Evolutionary conservation across 2,113 vertebrate genomes (phyloP), one percentile per base, ranked within the genome.

Genomic region (Nesoenas mayeri): DNA sequence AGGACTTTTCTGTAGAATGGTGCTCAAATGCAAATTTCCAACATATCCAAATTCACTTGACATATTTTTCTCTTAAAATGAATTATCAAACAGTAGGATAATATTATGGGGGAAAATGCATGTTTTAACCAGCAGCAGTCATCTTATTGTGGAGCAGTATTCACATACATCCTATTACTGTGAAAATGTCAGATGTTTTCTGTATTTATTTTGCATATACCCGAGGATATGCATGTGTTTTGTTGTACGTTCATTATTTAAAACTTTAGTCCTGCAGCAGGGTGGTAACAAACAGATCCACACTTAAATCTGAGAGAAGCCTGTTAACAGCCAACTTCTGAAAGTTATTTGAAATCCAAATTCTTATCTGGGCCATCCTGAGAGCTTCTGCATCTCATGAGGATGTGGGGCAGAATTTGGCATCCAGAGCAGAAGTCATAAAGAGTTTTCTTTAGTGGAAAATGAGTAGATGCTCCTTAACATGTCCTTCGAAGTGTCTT

Each of bases 41-140:
- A 67, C 85, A 75, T 58, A 90, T 88, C 80, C 54, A 83, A 93
- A 92, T 93, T 91, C 67, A 78, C 62, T 88, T 95, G 86, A 85
- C 71, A 65, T 93, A 87, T 93, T 97, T 95, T 92, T 95, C 60
- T 91, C 89, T 93, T 94, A 79, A 91, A 96, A 94, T 81, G 69
- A 93, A 72, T 95, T 96, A 79, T 69, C 85, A 80, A 80, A 91
- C 38, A 38, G 44, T 67, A 84, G 51, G 64, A 74, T 81, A 92
- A 82, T 65, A 89, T 85, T 85, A 93, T 34, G 34, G 72, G 50
- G 34, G 0, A 53, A 96, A 83, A 86, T 51, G n/a, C 58, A 79
- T n/a, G 61, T 82, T 91, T 91, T 81, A 96, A 88, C 69, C 73
- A 92, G 44, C 40, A 80, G 31, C 42, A 80, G 73, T 44, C 34